Evolutionary conservation across 2,888 invertebrate genomes (phyloP).

Genomic region (Drosophila antonietae): DNA sequence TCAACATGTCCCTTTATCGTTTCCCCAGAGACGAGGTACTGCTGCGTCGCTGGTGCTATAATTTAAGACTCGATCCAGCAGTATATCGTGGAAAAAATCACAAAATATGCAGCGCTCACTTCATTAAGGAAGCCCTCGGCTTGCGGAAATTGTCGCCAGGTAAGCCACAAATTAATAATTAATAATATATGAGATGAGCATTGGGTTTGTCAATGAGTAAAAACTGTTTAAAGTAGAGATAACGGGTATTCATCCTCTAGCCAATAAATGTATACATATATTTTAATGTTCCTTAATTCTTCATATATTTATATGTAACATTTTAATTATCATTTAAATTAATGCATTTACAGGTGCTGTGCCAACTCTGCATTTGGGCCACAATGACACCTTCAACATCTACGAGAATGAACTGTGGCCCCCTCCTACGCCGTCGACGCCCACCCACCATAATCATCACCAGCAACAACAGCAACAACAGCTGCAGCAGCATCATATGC

Average conservation of each 20-base stretch:
- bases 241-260: not conserved
- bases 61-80: constrained; percentile 77
- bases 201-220: too few species aligned
- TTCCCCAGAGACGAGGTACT: constrained; percentile 80
- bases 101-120: constrained; percentile 82
- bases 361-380: constrained; percentile 79
- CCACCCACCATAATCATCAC: constrained; percentile 40
- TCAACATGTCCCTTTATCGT: constrained; percentile 80
- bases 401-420: constrained; percentile 81
- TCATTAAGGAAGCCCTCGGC: constrained; percentile 81
- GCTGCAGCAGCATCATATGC: constrained; percentile 44
- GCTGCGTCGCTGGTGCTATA: constrained; percentile 81
- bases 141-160: constrained; percentile 79
- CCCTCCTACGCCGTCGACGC: constrained; percentile 68
- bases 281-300: not conserved
- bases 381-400: constrained; percentile 81
- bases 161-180: constrained; percentile 15
- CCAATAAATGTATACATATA: not conserved
- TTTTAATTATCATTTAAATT: not conserved
- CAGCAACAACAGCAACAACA: constrained; percentile 43
- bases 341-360: constrained; percentile 71
- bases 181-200: too few species aligned
- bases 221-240: too few species aligned
- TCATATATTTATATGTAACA: not conserved
- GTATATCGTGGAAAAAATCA: constrained; percentile 82